phyloP scores from a whole-genome alignment of 2,797 vertebrate species.

The Taenioides sp. region DNA sequence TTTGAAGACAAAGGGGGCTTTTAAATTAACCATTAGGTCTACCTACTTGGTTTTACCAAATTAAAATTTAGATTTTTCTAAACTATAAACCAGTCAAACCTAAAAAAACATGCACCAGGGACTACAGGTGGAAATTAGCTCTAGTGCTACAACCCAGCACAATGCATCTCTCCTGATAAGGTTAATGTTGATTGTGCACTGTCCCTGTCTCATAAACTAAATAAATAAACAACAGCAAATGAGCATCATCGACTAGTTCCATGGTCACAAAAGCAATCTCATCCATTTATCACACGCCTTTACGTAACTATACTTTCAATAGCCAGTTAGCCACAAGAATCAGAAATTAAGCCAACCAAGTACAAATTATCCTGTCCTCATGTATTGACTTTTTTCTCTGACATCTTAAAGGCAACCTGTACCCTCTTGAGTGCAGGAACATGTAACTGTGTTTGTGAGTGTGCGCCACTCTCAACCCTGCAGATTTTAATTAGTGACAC shows the following conservation, averaged over 20 bases:
- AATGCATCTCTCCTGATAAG: too few species aligned
- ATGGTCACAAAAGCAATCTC: background rate
- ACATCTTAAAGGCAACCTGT: background rate
- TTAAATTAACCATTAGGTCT: too few species aligned
- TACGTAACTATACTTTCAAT: background rate
- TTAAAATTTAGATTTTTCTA: too few species aligned
- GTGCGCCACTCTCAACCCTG: background rate
- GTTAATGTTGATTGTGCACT: too few species aligned
- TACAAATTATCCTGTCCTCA: background rate
- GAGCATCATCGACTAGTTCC: background rate
- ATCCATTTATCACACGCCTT: background rate
- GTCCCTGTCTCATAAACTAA: too few species aligned
- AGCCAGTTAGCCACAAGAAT: background rate
- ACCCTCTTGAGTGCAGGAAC: background rate
- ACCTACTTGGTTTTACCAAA: too few species aligned
- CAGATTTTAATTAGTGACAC: conserved; percentile 14
- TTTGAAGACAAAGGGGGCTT: too few species aligned
- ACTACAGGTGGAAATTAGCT: too few species aligned
- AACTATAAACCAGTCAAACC: too few species aligned
- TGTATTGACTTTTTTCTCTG: background rate
- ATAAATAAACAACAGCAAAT: too few species aligned
- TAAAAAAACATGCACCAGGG: too few species aligned
- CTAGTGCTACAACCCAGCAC: too few species aligned
- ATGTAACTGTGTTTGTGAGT: background rate
- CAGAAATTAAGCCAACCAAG: background rate